Evolutionary conservation across 1,140 invertebrate species (phyloP).

Genomic region (Lepidurus arcticus): DNA sequence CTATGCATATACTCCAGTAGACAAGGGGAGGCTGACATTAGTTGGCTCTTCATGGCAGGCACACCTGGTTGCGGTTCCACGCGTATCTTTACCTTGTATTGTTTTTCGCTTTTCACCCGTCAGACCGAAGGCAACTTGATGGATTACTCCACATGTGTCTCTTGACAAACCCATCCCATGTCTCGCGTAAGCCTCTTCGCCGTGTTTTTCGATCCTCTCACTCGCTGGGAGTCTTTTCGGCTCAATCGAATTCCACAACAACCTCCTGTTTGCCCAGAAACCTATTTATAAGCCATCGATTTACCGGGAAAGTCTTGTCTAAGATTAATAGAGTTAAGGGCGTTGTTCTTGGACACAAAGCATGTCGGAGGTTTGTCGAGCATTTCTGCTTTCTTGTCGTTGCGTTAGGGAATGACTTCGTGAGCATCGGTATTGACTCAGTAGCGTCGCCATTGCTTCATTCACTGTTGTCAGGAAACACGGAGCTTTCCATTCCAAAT

Average conservation of each 20-base stretch:
- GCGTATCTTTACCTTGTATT: constrained; percentile 1
- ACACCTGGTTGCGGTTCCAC: constrained; percentile 13
- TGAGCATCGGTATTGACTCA: too few species aligned
- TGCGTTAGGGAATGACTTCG: too few species aligned
- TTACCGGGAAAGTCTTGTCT: not conserved
- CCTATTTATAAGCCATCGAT: not conserved
- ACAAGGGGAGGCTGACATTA: constrained; percentile 13
- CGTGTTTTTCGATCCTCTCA: not conserved
- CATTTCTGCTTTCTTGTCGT: too few species aligned
- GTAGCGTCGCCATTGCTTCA: too few species aligned
- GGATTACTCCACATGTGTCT: not conserved
- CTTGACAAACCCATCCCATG: not conserved
- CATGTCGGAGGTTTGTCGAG: too few species aligned
- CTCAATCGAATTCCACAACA: constrained; percentile 7
- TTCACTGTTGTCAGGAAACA: too few species aligned
- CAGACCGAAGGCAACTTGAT: constrained; percentile 7
- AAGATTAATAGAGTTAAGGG: not conserved
- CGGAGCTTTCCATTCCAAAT: too few species aligned
- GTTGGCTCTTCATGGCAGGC: not conserved
- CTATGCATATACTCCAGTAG: not conserved
- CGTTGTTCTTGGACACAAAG: not conserved
- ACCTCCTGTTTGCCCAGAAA: not conserved
- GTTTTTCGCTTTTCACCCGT: constrained; percentile 17
- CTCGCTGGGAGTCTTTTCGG: not conserved
- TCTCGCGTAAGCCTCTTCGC: not conserved